Percentiles rank a stretch among this genome's conserved stretches.
phyloP scores from a whole-genome alignment of 1,140 invertebrate genomes.

The Dendroctonus ponderosae region DNA sequence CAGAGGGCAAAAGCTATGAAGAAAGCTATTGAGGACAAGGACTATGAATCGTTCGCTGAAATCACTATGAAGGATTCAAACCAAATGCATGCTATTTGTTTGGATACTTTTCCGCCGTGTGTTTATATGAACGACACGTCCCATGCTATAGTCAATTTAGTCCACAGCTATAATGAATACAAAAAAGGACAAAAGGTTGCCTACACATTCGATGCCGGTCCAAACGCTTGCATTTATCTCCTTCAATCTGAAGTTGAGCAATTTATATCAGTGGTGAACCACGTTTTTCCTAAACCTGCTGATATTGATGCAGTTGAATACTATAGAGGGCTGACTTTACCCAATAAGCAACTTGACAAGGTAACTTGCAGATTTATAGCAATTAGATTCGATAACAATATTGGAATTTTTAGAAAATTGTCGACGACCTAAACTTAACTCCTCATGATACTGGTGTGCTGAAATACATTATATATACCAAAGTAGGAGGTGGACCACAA shows the following conservation, averaged over 20 bases:
- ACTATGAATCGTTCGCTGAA: conserved; percentile 88
- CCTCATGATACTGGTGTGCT: conserved; percentile 58
- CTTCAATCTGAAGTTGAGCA: conserved; percentile 72
- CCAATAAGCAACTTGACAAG: conserved; percentile 16
- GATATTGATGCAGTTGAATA: conserved; percentile 53
- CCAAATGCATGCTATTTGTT: conserved; percentile 92
- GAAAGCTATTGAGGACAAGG: conserved; percentile 69
- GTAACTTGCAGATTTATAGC: conserved; percentile 9
- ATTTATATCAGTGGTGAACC: conserved; percentile 64
- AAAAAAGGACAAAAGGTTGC: conserved; percentile 68
- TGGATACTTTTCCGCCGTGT: conserved; percentile 94
- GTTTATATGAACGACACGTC: conserved; percentile 90
- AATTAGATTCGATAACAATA: too few relatives aligned
- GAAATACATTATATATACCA: conserved; percentile 83
- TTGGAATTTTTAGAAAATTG: conserved; percentile 50
- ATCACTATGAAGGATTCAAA: conserved; percentile 98
- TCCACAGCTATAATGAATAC: conserved; percentile 79
- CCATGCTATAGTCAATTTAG: conserved; percentile 71
- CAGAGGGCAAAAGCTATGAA: conserved; percentile 68
- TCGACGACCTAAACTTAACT: conserved; percentile 51
- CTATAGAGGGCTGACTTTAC: conserved; percentile 53
- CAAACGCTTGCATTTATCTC: conserved; percentile 91
- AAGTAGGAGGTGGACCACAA: conserved; percentile 70
- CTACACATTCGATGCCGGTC: conserved; percentile 97
- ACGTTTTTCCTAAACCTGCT: conserved; percentile 74